phyloP scores from a whole-genome alignment of 2,888 invertebrate genomes.

The Thereva nobilitata region DNA sequence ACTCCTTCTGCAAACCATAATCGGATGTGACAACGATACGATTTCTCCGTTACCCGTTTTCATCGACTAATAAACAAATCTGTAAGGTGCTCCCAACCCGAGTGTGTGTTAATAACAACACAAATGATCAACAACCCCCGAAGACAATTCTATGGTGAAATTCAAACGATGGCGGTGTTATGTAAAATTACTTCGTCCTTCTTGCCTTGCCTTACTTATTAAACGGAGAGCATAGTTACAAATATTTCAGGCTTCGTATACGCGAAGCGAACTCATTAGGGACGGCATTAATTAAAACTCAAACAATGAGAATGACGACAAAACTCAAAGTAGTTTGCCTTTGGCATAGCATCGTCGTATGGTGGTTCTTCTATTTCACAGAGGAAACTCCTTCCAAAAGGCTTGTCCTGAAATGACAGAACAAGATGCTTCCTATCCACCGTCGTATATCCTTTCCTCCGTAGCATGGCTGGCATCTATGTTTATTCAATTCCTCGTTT shows the following conservation, averaged over 20 bases:
- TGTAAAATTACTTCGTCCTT: slow-evolving; percentile 31
- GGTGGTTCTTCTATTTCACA: slow-evolving; percentile 28
- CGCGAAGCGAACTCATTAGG: slow-evolving; percentile 47
- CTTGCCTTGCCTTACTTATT: slow-evolving; percentile 12
- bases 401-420: slow-evolving; percentile 29
- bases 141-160: too few relatives aligned
- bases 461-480: slow-evolving; percentile 24
- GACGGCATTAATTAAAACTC: slow-evolving; percentile 49
- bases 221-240: slow-evolving; percentile 16
- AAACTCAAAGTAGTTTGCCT: slow-evolving; percentile 22
- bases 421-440: slow-evolving; percentile 31
- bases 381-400: slow-evolving; percentile 17
- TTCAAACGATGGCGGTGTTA: slow-evolving; percentile 6
- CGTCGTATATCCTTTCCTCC: slow-evolving; percentile 6
- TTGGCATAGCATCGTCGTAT: slow-evolving; percentile 5
- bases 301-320: slow-evolving; percentile 43
- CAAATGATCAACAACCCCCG: background rate
- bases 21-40: too few relatives aligned
- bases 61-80: too few relatives aligned
- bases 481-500: slow-evolving; percentile 34
- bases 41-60: too few relatives aligned
- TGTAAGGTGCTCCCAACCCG: too few relatives aligned
- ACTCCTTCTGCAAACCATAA: too few relatives aligned
- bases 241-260: slow-evolving; percentile 29
- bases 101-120: too few relatives aligned